These are phyloP conservation scores for Tokudaia muenninki DNA, from an alignment of 2,797 vertebrate genomes.

Conservation along the genomic window DNA sequence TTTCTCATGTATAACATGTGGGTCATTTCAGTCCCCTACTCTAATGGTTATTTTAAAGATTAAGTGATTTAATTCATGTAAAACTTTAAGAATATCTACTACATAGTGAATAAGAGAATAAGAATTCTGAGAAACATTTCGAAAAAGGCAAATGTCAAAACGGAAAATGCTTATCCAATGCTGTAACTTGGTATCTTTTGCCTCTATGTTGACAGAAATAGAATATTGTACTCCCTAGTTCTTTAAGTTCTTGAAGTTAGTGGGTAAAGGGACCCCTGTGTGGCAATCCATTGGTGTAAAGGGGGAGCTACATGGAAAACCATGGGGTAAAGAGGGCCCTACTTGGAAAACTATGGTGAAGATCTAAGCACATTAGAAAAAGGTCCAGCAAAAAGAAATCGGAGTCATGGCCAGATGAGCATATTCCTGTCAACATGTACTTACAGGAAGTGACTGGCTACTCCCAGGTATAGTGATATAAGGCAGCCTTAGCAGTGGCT, in stretches of 20 bases:
- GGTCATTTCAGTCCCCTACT: background rate
- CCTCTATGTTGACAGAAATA: background rate
- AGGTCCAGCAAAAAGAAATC: background rate
- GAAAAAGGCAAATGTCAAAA: background rate
- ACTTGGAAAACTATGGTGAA: background rate
- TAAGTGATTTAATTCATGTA: background rate
- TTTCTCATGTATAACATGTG: conserved; percentile 37
- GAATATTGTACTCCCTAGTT: background rate
- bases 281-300: background rate
- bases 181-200: background rate
- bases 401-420: background rate
- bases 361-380: background rate
- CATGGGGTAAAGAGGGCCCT: background rate
- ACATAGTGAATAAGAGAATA: background rate
- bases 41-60: background rate
- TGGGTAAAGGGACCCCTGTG: background rate
- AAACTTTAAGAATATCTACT: conserved; percentile 35
- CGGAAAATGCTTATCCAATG: background rate
- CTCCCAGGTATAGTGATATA: background rate
- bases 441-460: background rate
- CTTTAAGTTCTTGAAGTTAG: background rate
- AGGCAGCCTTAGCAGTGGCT: too few relatives aligned
- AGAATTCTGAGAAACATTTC: background rate
- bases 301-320: background rate
- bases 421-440: background rate